Base-by-base conservation (phyloP, 1,140 invertebrate species). In the Dinothrombium tinctorium region DNA sequence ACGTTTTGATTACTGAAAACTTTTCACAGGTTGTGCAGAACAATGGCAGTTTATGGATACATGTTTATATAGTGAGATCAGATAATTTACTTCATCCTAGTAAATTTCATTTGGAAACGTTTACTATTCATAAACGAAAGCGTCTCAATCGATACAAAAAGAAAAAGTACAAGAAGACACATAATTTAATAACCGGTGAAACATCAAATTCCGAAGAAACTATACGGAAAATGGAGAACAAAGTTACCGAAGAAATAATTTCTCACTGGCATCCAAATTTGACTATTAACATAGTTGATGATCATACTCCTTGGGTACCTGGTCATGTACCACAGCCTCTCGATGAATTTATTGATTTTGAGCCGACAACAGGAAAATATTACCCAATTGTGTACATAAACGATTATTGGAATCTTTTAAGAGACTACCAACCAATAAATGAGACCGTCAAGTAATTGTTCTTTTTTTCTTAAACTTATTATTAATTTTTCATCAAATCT, bases 261-360 rank as follows among this genome's bases (percentile, higher is more conserved):
- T 94, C 89, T 12, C 89, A 96, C 59, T 99, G 90, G 90, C 94
- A 99, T 70, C 86, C 89, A 1, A 99, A 99, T 66, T 58, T 98
- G 44, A 99, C 92, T 0, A 66, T 99, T 21, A 95, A 92, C 61
- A 56, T 96, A 26, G 72, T 98, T 19, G 77, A 77, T 44, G 92
- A 98, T 61, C 81, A 89, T 57, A 92, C 87, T 0, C 72, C 74
- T 47, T 98, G 90, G 90, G 69, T 76, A 8, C 68, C 71, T 52
- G 86, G 82, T 14, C 45, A 56, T 12, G 72, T 96, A 8, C 87
- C 89, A 5, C 67, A 74, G 29, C 87, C 89, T 21, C 23, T 36
- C 19, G 33, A 36, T 21, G 19, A 36, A 21, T 36, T 22, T 21
- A 36, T 36, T 8, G 23, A 59, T 95, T 3, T 38, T 25, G 66